Conservation (phyloP, 2,113 vertebrate species). For the Hippolais icterina region DNA sequence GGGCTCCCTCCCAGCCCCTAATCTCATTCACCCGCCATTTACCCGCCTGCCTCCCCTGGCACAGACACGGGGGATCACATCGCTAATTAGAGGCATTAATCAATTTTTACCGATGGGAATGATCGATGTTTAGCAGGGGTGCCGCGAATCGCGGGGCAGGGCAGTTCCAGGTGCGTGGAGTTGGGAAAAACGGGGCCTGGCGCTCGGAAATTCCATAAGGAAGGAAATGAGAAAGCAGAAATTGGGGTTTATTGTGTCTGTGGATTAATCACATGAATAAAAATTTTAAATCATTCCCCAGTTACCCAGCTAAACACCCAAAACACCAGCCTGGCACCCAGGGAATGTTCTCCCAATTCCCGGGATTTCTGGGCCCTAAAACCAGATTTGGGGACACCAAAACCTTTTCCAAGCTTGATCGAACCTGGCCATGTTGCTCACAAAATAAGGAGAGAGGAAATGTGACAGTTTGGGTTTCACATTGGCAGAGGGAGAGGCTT, state of each 20-base stretch:
- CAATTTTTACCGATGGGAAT: background rate
- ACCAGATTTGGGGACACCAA: background rate
- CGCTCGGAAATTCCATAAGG: background rate
- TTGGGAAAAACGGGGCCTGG: background rate
- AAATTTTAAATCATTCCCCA: background rate
- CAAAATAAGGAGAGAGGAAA: background rate
- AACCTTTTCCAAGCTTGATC: fast-evolving
- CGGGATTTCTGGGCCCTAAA: background rate
- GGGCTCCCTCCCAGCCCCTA: background rate
- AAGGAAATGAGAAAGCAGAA: background rate
- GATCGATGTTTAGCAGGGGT: background rate
- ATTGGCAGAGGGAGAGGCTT: background rate
- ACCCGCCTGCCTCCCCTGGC: background rate
- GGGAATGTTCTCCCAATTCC: background rate
- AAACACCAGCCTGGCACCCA: background rate
- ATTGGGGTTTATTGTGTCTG: fast-evolving
- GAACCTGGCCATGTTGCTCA: background rate
- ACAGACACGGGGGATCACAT: background rate
- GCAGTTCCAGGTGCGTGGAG: background rate
- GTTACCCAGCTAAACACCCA: too few relatives aligned
- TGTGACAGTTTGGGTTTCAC: background rate
- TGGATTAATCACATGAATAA: background rate
- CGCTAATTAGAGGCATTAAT: background rate
- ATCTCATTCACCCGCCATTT: conserved; percentile 18
- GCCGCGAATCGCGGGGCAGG: background rate